Conservation (phyloP, 2,888 invertebrate species). For the Drosophila paranaensis region DNA sequence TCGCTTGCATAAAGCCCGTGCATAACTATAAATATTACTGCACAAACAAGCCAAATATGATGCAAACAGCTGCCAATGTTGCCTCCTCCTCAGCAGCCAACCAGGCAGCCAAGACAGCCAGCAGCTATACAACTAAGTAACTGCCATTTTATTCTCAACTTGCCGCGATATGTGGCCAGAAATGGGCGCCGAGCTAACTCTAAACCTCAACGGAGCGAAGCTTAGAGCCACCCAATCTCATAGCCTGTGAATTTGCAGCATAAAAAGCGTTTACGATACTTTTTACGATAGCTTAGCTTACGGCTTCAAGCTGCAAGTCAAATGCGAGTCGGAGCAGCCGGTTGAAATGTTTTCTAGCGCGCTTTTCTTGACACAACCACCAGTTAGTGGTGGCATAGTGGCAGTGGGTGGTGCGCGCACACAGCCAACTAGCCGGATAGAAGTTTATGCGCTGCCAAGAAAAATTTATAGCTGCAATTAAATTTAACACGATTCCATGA, state of each 20-base stretch:
- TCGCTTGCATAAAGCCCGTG: background rate
- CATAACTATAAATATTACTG: constrained; percentile 35
- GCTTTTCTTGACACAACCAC: constrained; percentile 62
- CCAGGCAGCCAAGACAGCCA: background rate
- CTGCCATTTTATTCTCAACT: constrained; percentile 69
- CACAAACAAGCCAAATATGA: constrained; percentile 52
- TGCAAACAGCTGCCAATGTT: constrained; percentile 23
- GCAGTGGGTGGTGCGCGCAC: background rate
- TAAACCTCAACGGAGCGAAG: constrained; percentile 12
- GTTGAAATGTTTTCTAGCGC: constrained; percentile 63
- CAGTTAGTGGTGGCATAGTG: constrained; percentile 31
- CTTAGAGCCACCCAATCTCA: constrained; percentile 26
- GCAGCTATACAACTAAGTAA: constrained; percentile 65
- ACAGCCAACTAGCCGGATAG: constrained; percentile 55
- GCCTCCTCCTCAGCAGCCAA: background rate
- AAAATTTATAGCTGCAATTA: constrained; percentile 78
- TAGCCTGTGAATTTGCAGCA: constrained; percentile 49
- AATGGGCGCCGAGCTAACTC: constrained; percentile 20
- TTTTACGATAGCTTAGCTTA: constrained; percentile 66
- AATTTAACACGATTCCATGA: constrained; percentile 76
- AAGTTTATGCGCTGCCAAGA: constrained; percentile 68
- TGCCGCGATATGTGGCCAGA: constrained; percentile 48
- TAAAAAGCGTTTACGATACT: constrained; percentile 69
- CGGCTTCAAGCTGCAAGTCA: constrained; percentile 76
- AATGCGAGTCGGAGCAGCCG: constrained; percentile 57